A percentile compares a stretch with the other conserved stretches of the same genome.
phyloP scores from a whole-genome alignment of 2,113 vertebrate genomes.

The Piaya cayana region DNA sequence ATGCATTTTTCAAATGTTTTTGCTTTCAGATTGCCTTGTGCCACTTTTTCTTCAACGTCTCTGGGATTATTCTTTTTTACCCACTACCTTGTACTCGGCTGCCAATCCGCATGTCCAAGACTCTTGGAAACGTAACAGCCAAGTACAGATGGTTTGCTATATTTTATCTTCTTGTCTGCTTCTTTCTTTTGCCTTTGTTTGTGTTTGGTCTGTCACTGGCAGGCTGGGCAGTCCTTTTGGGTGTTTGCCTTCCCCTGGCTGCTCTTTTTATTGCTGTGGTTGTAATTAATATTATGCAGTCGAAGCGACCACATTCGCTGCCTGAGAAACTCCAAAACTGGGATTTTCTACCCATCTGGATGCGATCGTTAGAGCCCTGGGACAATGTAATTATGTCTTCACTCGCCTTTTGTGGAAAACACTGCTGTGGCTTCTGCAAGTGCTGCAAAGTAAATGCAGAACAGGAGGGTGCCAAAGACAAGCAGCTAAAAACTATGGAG shows the following conservation, averaged over 20 bases:
- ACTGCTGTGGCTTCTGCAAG: conserved; percentile 84
- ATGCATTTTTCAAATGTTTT: background rate
- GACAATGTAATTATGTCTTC: conserved; percentile 73
- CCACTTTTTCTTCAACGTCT: conserved; percentile 97
- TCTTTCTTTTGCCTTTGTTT: conserved; percentile 83
- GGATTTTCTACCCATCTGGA: conserved; percentile 86
- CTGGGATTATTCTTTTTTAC: conserved; percentile 93
- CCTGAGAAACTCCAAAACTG: conserved; percentile 82
- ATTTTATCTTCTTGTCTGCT: conserved; percentile 87
- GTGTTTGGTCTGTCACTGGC: conserved; percentile 90
- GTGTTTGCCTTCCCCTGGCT: conserved; percentile 82
- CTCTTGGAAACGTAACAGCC: conserved; percentile 84
- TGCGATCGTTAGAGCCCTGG: conserved; percentile 90
- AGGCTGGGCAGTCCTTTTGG: conserved; percentile 89
- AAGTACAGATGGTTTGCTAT: conserved; percentile 94
- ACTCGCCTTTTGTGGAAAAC: conserved; percentile 68
- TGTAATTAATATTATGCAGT: conserved; percentile 84
- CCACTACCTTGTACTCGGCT: conserved; percentile 87
- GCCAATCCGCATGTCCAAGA: conserved; percentile 87
- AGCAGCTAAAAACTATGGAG: conserved; percentile 70
- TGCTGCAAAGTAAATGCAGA: conserved; percentile 54
- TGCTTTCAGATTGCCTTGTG: conserved; percentile 90
- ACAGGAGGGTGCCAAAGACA: conserved; percentile 44
- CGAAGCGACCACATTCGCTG: conserved; percentile 71
- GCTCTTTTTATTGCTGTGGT: conserved; percentile 72